Base-by-base conservation (phyloP, 2,888 invertebrate genomes). In the Trissonchulus latispiculum region DNA sequence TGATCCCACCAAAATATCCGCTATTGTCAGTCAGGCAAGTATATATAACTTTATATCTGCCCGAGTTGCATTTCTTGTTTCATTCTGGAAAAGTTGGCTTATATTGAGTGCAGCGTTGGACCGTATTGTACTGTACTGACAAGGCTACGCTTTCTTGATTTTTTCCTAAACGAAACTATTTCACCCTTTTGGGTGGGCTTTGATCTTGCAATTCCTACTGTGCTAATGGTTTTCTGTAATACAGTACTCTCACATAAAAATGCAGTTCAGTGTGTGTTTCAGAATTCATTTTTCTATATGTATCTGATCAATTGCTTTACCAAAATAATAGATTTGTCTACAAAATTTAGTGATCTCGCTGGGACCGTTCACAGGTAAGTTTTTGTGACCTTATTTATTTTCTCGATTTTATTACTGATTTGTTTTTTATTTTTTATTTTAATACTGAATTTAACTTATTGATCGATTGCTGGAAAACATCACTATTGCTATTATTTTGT, bases 221-320 rank as follows among this genome's bases (percentile, higher is more conserved):
- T n/a, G n/a, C n/a, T n/a, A n/a, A n/a, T n/a, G n/a, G n/a, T n/a
- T n/a, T n/a, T n/a, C n/a, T n/a, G n/a, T 48, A 48, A 48, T 48
- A 23, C 23, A 15, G 8, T 48, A 23, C 48, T 48, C 23, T 48
- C 48, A 48, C n/a, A n/a, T n/a, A n/a, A n/a, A n/a, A n/a, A n/a
- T n/a, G n/a, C n/a, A n/a, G 73, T 29, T 31, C 23, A 23, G 23
- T 36, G 36, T 75, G 71, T 73, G 71, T 83, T 81, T 68, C 81
- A 87, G 85, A 87, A 86, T 80, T 83, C 87, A 1, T 87, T 88
- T 81, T 85, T 87, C 70, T 85, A 85, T 72, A 87, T 88, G 75
- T 87, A 87, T 80, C 83, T 88, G 75, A 87, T 88, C 77, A 86
- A 82, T 79, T 84, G 85, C 76, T 87, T 88, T 80, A 86, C 87